Base-by-base conservation (phyloP, 2,888 invertebrate genomes). In the Bembecia ichneumoniformis region DNA sequence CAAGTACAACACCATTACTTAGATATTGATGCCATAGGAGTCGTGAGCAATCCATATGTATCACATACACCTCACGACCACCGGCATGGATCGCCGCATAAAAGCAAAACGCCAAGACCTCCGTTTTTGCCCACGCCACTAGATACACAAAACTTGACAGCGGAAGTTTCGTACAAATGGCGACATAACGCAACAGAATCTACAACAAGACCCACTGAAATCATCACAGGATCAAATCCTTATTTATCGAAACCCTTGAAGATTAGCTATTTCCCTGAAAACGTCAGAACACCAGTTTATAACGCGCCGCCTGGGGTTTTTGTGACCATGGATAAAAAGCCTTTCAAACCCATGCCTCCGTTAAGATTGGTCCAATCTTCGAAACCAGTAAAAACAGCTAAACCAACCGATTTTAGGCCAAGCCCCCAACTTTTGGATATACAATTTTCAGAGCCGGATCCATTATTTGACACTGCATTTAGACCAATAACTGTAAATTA, bases 291-390 rank as follows among this genome's bases (percentile, higher is more conserved):
- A 3, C 86, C 86, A 3, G 68, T 87, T 10, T 86, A 79, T 54
- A 86, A 79, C 56, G 82, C 87, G 10, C 87, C 86, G 0, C 87
- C 86, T 0, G 87, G 87, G 34, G 78, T 87, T 3, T 86, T 87
- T 51, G 77, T 77, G 9, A 81, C 82, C 3, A 81, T 82, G 82
- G 86, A 87, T 51, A 87, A 84, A 55, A 87, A 87, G 48, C 84
- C 86, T 1, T 86, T 87, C 49, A 87, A 84, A 55, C 87, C 87
- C 5, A 71, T 87, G 81, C 87, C 87, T 11, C 86, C 86, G 1
- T 50, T 86, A n/a, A 86, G 84, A 52, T 58, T 63, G 11, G 52
- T 59, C 15, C 68, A 77, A 47, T 54, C 63, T 2, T 54, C 65
- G 1, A 83, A 80, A 55, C 68, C 68, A 3, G 49, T 62, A 28